Percentiles rank a stretch among this genome's conserved stretches.
phyloP scores from a whole-genome alignment of 1,140 invertebrate species.

The Laupala kohalensis region DNA sequence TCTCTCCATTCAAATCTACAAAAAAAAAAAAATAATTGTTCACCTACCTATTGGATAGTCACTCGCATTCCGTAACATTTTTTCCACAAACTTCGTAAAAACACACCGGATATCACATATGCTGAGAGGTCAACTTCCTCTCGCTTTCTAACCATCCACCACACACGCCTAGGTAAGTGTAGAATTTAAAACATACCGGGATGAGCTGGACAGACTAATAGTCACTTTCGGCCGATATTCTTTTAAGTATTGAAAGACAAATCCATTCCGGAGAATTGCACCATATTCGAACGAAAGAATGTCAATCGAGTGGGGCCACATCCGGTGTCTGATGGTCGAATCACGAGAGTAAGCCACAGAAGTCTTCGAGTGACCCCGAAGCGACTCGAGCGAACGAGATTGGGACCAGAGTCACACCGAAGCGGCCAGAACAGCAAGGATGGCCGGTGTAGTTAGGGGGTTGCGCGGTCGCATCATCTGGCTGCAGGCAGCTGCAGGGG shows the following conservation, averaged over 20 bases:
- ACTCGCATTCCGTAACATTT: neutral
- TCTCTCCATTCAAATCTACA: neutral
- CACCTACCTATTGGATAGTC: neutral
- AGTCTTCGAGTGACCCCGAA: neutral
- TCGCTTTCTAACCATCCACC: neutral
- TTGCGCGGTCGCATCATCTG: neutral
- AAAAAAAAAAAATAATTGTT: neutral
- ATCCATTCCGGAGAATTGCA: no score
- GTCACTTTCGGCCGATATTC: no score
- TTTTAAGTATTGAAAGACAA: no score
- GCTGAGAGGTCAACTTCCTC: neutral
- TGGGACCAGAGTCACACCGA: no score
- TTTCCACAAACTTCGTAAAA: neutral
- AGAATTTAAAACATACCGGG: neutral
- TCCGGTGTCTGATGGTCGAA: no score
- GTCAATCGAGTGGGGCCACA: no score
- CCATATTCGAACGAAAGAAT: no score
- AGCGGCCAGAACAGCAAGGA: no score
- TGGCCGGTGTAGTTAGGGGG: neutral
- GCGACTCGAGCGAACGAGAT: no score
- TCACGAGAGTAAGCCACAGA: no score
- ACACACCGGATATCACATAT: neutral
- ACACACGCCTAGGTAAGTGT: neutral
- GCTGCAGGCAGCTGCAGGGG: neutral
- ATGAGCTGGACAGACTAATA: neutral